These are phyloP conservation scores for Sternotherus odoratus DNA, from an alignment of 2,797 vertebrate genomes.

Conservation along the genomic window DNA sequence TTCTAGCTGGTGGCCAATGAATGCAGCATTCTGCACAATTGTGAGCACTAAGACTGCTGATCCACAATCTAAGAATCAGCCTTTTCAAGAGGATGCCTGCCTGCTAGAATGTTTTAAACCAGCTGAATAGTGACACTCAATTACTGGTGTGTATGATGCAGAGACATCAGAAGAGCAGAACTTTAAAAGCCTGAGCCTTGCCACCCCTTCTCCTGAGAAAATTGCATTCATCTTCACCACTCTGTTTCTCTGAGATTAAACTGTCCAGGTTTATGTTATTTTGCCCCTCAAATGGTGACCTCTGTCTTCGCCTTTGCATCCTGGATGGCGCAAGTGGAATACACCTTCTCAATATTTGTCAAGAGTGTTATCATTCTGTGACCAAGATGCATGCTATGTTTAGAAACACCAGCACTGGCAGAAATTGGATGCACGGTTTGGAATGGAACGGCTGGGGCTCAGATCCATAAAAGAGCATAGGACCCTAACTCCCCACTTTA, in stretches of 20 bases:
- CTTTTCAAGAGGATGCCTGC: background rate
- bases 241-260: background rate
- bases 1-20: fast-evolving
- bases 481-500: background rate
- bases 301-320: background rate
- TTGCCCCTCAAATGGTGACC: background rate
- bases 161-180: background rate
- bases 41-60: fast-evolving
- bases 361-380: background rate
- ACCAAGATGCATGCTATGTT: background rate
- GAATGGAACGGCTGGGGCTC: background rate
- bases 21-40: fast-evolving
- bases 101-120: background rate
- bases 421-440: background rate
- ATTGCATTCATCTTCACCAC: background rate
- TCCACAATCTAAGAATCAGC: fast-evolving
- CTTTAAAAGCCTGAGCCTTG: background rate
- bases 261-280: background rate
- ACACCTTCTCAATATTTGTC: background rate
- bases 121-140: background rate
- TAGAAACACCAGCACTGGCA: background rate
- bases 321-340: background rate
- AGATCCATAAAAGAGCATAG: background rate
- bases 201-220: background rate
- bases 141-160: no score